A percentile compares a stretch with the other conserved stretches of the same genome.
Evolutionary conservation across 2,797 vertebrate species (phyloP).

Genomic region (Scolopax rusticola): DNA sequence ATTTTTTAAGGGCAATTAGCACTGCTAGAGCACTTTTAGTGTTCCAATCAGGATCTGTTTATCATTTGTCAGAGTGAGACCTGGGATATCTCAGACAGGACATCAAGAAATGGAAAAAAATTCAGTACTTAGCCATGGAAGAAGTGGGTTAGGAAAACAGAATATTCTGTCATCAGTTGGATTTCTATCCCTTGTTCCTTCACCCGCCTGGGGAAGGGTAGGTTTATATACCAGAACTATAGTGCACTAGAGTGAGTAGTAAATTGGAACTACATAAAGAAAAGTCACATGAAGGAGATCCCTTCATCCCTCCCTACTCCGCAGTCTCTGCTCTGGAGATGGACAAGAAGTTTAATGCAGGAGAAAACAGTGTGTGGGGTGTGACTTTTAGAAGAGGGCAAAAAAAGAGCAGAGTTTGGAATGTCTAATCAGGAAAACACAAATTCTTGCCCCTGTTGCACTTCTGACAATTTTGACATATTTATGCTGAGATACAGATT

Average conservation of each 20-base stretch:
- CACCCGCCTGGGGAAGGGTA: neutral
- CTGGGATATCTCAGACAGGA: neutral
- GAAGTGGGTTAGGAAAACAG: neutral
- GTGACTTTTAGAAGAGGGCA: neutral
- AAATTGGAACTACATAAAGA: neutral
- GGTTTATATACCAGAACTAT: neutral
- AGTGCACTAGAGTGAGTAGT: neutral
- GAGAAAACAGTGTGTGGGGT: neutral
- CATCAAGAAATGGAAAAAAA: neutral
- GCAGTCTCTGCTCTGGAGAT: neutral
- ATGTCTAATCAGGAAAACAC: neutral
- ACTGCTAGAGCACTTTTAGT: neutral
- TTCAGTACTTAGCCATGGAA: neutral
- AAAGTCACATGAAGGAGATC: neutral
- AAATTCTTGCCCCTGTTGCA: neutral
- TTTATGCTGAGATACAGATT: neutral
- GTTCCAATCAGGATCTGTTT: neutral
- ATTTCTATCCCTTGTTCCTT: neutral
- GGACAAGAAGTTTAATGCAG: neutral
- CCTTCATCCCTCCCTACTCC: neutral
- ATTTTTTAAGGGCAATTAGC: neutral
- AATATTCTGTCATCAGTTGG: neutral
- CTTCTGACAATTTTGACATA: neutral
- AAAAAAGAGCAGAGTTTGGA: neutral
- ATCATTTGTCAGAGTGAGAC: neutral